A percentile compares a stretch with the other conserved stretches of the same genome.
These are phyloP conservation scores for Octodonta nipae DNA, from an alignment of 2,888 invertebrate species.

Conservation along the genomic window DNA sequence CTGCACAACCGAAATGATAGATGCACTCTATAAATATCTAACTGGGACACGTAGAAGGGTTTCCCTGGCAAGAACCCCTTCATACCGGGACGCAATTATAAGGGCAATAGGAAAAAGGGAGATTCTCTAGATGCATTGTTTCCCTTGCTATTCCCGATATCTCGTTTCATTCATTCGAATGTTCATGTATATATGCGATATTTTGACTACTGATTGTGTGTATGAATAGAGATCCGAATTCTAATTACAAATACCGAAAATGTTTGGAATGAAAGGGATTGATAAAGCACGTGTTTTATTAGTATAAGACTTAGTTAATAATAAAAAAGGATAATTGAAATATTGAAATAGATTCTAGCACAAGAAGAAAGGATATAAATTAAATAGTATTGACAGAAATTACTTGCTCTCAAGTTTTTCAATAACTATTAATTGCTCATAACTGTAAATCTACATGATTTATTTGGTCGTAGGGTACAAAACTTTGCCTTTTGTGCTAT, in stretches of 20 bases:
- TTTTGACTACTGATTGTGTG: background rate
- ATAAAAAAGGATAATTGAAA: too few species aligned
- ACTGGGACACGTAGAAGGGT: slow-evolving; percentile 14
- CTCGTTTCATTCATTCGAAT: slow-evolving; percentile 2
- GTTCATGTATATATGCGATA: too few species aligned
- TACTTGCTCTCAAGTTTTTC: too few species aligned
- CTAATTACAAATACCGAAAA: background rate
- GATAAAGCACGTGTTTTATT: slow-evolving; percentile 2
- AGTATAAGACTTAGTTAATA: too few species aligned
- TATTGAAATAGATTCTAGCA: too few species aligned
- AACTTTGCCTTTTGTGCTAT: too few species aligned
- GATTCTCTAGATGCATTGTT: slow-evolving; percentile 1
- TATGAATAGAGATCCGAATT: background rate
- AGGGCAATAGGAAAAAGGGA: slow-evolving; percentile 1
- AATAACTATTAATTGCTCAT: too few species aligned
- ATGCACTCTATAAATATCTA: slow-evolving; percentile 28
- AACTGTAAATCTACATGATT: too few species aligned
- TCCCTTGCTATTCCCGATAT: slow-evolving; percentile 1
- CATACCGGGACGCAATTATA: background rate
- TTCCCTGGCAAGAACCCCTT: background rate
- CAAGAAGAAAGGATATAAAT: too few species aligned
- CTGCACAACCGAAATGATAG: slow-evolving; percentile 16
- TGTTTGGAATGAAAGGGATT: background rate
- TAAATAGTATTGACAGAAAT: too few species aligned
- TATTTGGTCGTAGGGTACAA: too few species aligned